A percentile compares a stretch with the other conserved stretches of the same genome.
Conservation (phyloP, 64 coral and sea anemone species). For the Pocillopora damicornis region DNA sequence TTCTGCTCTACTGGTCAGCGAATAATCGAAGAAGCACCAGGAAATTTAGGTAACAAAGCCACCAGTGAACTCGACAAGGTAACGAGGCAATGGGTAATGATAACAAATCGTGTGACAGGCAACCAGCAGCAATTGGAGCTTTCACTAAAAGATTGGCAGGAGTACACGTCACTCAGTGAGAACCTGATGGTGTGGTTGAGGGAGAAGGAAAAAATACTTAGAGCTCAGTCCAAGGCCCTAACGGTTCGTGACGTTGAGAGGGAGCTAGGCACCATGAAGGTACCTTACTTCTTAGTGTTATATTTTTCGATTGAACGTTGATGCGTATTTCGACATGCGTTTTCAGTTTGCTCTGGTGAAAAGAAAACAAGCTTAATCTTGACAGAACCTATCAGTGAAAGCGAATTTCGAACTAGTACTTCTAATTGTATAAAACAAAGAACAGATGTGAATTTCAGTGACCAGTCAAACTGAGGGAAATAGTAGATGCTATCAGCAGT, state of each 20-base stretch:
- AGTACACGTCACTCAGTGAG: conserved; percentile 90
- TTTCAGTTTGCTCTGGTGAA: not conserved
- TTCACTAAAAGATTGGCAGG: conserved; percentile 89
- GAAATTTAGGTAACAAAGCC: conserved; percentile 31
- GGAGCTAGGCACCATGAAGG: conserved; percentile 73
- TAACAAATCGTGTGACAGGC: conserved; percentile 61
- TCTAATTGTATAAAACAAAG: too few species aligned
- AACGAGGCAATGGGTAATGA: conserved; percentile 58
- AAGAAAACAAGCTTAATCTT: too few species aligned
- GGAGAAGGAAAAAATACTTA: conserved; percentile 82
- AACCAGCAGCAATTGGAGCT: conserved; percentile 88
- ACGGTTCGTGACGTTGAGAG: conserved; percentile 69
- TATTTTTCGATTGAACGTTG: too few species aligned
- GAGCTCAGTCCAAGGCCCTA: conserved; percentile 45
- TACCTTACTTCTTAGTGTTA: not conserved
- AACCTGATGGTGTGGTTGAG: conserved; percentile 95
- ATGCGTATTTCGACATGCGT: not conserved
- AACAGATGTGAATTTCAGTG: too few species aligned
- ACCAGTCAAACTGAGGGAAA: too few species aligned
- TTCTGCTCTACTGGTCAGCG: conserved; percentile 59
- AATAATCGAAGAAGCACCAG: conserved; percentile 33
- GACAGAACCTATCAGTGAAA: too few species aligned
- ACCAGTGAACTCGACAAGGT: conserved; percentile 53
- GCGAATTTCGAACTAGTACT: too few species aligned
- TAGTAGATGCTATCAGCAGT: too few species aligned